Evolutionary conservation across 2,113 vertebrate species (phyloP).

Genomic region (Dromaius novaehollandiae): DNA sequence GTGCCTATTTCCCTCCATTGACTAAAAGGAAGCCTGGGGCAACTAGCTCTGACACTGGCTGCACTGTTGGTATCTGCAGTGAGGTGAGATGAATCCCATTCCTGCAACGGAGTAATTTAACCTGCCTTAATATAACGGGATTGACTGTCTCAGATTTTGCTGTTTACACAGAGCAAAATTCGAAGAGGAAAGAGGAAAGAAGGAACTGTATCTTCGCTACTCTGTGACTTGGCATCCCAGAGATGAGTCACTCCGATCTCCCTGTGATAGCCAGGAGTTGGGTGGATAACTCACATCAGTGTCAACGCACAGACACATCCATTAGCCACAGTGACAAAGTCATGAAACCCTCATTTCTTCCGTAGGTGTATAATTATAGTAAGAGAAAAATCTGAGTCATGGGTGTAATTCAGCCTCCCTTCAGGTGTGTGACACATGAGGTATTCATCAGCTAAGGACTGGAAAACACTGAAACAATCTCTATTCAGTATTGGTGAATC

Average conservation of each 20-base stretch:
- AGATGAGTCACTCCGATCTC: neutral
- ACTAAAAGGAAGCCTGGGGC: neutral
- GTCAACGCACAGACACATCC: constrained; percentile 1
- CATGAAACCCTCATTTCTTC: neutral
- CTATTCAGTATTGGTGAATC: neutral
- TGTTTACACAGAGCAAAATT: neutral
- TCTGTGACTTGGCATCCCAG: neutral
- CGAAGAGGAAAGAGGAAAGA: neutral
- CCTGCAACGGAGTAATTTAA: neutral
- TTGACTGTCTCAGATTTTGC: neutral
- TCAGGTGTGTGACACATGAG: neutral
- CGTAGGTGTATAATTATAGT: neutral
- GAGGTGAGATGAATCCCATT: neutral
- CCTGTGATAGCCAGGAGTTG: rapidly evolving
- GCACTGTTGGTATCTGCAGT: rapidly evolving
- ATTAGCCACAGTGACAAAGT: neutral
- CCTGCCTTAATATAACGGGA: neutral
- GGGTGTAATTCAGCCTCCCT: neutral
- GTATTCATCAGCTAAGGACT: neutral
- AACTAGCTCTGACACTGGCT: neutral
- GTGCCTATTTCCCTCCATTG: neutral
- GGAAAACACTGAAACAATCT: neutral
- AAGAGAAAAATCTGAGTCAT: neutral
- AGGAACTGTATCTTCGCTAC: neutral
- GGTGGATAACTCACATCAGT: neutral